Evolutionary conservation across 2,113 vertebrate species (phyloP).

Genomic region (Caracal caracal): DNA sequence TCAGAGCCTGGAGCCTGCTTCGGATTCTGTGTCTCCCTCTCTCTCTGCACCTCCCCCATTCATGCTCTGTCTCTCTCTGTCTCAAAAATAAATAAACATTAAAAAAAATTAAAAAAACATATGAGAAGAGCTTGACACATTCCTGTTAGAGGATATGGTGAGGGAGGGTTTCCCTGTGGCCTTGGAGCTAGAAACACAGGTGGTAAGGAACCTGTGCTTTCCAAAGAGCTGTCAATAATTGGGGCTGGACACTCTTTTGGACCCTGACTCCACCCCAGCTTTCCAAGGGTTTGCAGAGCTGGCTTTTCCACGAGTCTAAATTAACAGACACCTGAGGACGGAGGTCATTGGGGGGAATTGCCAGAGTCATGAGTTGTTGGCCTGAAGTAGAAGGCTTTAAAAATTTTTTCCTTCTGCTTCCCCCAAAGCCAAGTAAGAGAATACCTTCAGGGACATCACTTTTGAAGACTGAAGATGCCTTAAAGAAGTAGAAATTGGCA

Average conservation of each 20-base stretch:
- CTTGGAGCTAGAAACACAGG: neutral
- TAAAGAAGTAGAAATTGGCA: neutral
- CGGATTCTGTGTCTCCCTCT: no score
- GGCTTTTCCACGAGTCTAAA: accelerated
- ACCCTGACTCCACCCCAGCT: neutral
- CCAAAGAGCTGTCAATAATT: neutral
- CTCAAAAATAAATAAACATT: no score
- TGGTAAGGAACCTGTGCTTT: neutral
- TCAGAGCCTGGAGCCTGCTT: no score
- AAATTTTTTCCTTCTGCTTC: neutral
- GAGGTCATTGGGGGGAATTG: accelerated
- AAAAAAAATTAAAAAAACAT: no score
- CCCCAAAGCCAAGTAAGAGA: neutral
- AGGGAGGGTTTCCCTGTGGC: neutral
- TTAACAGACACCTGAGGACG: neutral
- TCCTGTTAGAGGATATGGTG: neutral
- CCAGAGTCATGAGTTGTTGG: neutral
- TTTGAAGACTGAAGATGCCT: neutral
- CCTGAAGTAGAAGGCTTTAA: neutral
- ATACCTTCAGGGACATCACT: neutral
- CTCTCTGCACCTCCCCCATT: no score
- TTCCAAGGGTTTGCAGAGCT: neutral
- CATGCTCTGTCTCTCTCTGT: no score
- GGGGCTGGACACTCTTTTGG: neutral
- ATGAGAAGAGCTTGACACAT: neutral